A percentile compares a stretch with the other conserved stretches of the same genome.
These are phyloP conservation scores for Gymnoscopelus microlampas DNA, from an alignment of 2,797 vertebrate species.

Conservation along the genomic window DNA sequence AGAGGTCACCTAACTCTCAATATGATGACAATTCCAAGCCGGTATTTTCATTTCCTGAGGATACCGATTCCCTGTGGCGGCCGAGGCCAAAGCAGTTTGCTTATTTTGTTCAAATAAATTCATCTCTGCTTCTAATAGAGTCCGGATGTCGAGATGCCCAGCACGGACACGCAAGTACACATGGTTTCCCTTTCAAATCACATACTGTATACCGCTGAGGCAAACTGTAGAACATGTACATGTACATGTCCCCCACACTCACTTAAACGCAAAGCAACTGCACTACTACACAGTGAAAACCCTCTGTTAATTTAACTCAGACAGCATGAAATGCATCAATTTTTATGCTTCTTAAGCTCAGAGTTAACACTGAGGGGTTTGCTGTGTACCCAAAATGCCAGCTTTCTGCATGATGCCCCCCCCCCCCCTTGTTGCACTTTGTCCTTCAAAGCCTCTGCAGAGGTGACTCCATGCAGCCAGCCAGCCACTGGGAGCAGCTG, in stretches of 20 bases:
- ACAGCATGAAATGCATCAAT: too few relatives aligned
- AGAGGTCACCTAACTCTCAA: slow-evolving; percentile 77
- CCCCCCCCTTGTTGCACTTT: slow-evolving; percentile 58
- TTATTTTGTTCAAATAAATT: slow-evolving; percentile 72
- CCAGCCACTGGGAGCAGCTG: slow-evolving; percentile 75
- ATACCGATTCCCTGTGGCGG: slow-evolving; percentile 63
- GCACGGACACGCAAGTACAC: slow-evolving; percentile 10
- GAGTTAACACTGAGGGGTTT: too few relatives aligned
- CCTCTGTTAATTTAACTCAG: too few relatives aligned
- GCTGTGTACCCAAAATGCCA: slow-evolving; percentile 22
- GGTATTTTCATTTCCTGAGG: slow-evolving; percentile 82
- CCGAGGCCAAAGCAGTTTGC: slow-evolving; percentile 64
- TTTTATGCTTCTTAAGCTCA: too few relatives aligned
- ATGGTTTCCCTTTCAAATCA: slow-evolving; percentile 21
- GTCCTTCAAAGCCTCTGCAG: slow-evolving; percentile 76
- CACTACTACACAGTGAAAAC: too few relatives aligned
- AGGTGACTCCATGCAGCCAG: slow-evolving; percentile 63
- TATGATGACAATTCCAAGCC: slow-evolving; percentile 78
- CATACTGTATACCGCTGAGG: slow-evolving; percentile 28
- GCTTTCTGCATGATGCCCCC: slow-evolving; percentile 32
- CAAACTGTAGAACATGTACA: slow-evolving; percentile 17
- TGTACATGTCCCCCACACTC: background rate
- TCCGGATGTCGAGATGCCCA: slow-evolving; percentile 25
- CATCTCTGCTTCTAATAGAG: slow-evolving; percentile 47
- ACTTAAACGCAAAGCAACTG: background rate